These are phyloP conservation scores for Phaethon lepturus DNA, from an alignment of 2,113 vertebrate genomes.

Conservation along the genomic window DNA sequence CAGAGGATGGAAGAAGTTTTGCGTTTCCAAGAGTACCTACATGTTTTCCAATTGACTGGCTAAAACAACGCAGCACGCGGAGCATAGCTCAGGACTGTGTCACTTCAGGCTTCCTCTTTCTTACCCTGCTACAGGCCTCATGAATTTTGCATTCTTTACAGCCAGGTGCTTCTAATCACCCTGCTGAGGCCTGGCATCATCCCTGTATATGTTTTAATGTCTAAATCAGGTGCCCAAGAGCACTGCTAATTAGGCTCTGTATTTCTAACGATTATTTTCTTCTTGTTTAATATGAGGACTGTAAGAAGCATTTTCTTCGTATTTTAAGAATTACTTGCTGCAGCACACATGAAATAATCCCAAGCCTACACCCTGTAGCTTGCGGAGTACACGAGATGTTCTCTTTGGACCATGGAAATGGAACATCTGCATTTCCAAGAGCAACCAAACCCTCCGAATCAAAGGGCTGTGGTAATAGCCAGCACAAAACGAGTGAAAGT, in stretches of 20 bases:
- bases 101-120: background rate
- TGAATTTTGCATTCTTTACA: conserved; percentile 6
- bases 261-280: background rate
- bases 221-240: background rate
- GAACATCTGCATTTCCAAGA: conserved; percentile 22
- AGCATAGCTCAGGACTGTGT: background rate
- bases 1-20: background rate
- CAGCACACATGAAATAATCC: background rate
- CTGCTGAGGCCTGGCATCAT: background rate
- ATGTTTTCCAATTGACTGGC: background rate
- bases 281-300: background rate
- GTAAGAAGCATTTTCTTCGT: background rate
- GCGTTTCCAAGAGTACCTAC: background rate
- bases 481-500: background rate
- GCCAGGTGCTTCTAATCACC: background rate
- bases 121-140: background rate
- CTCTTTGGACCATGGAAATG: conserved; percentile 2
- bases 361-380: background rate
- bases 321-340: background rate
- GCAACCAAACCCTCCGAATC: background rate
- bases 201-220: background rate
- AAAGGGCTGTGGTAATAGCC: conserved; percentile 14
- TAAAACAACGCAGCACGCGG: background rate
- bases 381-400: rapidly evolving
- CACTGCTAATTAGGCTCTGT: rapidly evolving